These are phyloP conservation scores for Vombatus ursinus DNA, from an alignment of 2,113 vertebrate genomes.

Conservation along the genomic window DNA sequence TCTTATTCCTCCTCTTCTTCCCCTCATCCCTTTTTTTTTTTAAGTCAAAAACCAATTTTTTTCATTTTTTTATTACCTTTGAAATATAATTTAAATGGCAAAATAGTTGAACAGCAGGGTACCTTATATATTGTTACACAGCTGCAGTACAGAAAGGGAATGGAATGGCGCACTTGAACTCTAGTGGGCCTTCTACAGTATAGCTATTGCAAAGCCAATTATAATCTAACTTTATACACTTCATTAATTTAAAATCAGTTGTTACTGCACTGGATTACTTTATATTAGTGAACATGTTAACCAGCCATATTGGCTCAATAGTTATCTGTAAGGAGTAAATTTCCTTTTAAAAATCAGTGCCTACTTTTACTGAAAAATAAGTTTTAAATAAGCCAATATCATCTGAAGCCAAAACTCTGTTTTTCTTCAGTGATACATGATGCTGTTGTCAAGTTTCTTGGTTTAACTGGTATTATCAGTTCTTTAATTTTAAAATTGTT, in stretches of 20 bases:
- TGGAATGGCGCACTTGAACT: conserved; percentile 20
- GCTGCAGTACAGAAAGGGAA: conserved; percentile 37
- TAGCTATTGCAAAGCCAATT: conserved; percentile 69
- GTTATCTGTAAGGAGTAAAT: conserved; percentile 78
- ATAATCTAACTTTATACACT: conserved; percentile 61
- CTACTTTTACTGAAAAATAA: conserved; percentile 75
- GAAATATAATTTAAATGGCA: conserved; percentile 59
- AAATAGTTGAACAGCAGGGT: conserved; percentile 70
- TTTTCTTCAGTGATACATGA: conserved; percentile 53
- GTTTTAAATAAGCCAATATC: conserved; percentile 69
- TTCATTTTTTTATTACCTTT: conserved; percentile 33
- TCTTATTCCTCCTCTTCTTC: rapidly evolving
- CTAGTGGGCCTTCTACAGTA: conserved; percentile 66
- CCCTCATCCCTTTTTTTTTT: too few species aligned
- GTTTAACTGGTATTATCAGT: too few species aligned
- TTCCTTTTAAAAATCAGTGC: conserved; percentile 84
- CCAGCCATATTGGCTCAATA: conserved; percentile 83
- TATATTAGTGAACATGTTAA: conserved; percentile 69
- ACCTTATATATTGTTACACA: conserved; percentile 73
- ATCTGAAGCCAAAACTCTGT: conserved; percentile 52
- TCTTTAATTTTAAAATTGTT: too few species aligned
- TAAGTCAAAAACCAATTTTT: background rate
- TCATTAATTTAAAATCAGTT: conserved; percentile 49
- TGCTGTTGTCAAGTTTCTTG: conserved; percentile 63
- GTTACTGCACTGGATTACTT: conserved; percentile 77